Conservation (phyloP, 2,797 vertebrate species). For the Babyrousa celebensis region DNA sequence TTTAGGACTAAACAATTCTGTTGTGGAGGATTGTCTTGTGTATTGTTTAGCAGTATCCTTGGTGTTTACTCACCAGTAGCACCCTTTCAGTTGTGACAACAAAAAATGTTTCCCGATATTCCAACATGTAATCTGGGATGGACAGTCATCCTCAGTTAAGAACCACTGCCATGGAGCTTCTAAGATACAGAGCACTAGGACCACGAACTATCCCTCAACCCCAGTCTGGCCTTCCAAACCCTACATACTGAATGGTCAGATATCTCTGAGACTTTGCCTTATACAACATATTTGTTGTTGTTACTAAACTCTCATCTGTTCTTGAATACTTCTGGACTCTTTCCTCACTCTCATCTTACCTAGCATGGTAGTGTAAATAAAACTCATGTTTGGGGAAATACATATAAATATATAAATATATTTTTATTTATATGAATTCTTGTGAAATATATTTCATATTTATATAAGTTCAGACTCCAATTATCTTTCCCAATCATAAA, state of each 20-base stretch:
- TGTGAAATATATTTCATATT: too few species aligned
- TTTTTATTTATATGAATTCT: too few species aligned
- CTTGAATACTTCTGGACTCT: neutral
- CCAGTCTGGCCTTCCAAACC: neutral
- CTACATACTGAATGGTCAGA: neutral
- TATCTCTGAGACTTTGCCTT: neutral
- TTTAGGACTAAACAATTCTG: neutral
- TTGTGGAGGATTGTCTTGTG: neutral
- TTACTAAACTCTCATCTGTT: neutral
- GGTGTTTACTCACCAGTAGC: fast-evolving
- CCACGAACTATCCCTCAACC: fast-evolving
- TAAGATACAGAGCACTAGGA: neutral
- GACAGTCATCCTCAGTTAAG: neutral
- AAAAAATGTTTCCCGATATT: neutral
- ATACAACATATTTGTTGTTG: neutral
- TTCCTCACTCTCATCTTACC: neutral
- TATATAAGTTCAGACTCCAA: neutral
- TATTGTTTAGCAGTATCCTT: neutral
- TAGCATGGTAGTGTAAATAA: neutral
- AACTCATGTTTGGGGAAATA: neutral
- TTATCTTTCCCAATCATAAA: neutral
- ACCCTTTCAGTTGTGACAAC: neutral
- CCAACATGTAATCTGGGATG: neutral
- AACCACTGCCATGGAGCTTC: neutral
- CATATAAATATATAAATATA: neutral